Conservation (phyloP, 2,888 invertebrate species). For the Drosophila infuscata region DNA sequence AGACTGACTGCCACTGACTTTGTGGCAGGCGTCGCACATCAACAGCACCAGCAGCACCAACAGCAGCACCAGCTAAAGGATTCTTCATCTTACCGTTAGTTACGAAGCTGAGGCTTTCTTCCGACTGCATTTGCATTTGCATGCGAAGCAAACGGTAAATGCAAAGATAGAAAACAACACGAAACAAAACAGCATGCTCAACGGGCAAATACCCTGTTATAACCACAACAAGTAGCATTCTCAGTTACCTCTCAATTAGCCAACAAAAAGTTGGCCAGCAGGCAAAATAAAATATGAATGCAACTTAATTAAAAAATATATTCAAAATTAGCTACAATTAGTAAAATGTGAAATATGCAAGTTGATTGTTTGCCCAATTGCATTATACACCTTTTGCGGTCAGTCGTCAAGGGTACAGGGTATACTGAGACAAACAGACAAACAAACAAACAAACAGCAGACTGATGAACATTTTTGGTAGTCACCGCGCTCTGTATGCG, state of each 20-base stretch:
- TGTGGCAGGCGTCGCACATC: conserved; percentile 35
- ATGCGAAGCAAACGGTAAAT: conserved; percentile 41
- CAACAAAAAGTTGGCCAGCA: not conserved
- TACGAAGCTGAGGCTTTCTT: conserved; percentile 47
- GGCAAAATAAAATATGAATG: not conserved
- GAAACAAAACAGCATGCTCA: conserved; percentile 1
- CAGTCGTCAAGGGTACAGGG: not conserved
- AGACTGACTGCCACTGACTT: conserved; percentile 35
- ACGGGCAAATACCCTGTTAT: conserved; percentile 5
- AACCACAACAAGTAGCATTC: not conserved
- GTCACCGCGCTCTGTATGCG: conserved; percentile 76
- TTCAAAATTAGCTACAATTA: too few species aligned
- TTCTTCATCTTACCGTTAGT: conserved; percentile 70
- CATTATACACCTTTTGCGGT: not conserved
- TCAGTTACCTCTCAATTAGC: not conserved
- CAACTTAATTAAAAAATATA: not conserved
- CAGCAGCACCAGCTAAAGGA: conserved; percentile 27
- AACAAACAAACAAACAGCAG: conserved; percentile 15
- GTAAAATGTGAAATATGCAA: too few species aligned
- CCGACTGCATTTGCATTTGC: conserved; percentile 51
- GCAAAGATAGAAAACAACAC: conserved; percentile 6
- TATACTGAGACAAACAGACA: conserved; percentile 5
- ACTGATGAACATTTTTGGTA: conserved; percentile 29
- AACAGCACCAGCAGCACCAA: conserved; percentile 10
- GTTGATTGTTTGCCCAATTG: not conserved